Percentiles rank a stretch among this genome's conserved stretches.
Evolutionary conservation across 2,888 invertebrate species (phyloP).

Genomic region (Branchipolynoe longqiensis): DNA sequence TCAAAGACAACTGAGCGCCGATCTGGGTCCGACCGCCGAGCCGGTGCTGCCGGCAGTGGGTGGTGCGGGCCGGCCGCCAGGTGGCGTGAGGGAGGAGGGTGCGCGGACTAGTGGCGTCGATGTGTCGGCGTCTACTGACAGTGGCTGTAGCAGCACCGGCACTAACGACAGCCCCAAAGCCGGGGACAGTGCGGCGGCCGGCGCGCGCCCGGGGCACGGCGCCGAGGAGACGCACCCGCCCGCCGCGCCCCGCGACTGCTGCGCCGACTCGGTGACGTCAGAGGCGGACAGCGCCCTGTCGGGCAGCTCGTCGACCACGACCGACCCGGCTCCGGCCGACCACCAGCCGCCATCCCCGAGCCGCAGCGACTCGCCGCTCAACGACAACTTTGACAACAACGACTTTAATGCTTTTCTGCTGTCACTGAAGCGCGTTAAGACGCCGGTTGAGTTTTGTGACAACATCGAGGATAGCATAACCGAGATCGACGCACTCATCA

Average conservation of each 20-base stretch:
- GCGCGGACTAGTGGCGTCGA: constrained; percentile 31
- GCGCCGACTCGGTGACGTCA: constrained; percentile 63
- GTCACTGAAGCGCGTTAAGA: constrained; percentile 72
- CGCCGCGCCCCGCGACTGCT: constrained; percentile 27
- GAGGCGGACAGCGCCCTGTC: constrained; percentile 64
- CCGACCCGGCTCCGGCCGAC: neutral
- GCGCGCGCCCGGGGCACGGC: neutral
- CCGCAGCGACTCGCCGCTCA: constrained; percentile 63
- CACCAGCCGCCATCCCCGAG: constrained; percentile 1
- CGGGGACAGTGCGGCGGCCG: constrained; percentile 2
- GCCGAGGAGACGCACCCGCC: neutral
- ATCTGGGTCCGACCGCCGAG: constrained; percentile 4
- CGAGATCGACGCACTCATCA: constrained; percentile 63
- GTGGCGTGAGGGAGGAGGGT: neutral
- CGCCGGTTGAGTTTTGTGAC: constrained; percentile 69
- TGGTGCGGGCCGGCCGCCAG: neutral
- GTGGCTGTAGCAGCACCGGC: constrained; percentile 17
- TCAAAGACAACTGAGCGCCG: constrained; percentile 47
- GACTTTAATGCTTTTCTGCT: constrained; percentile 74
- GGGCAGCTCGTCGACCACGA: constrained; percentile 47
- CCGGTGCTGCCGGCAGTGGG: neutral
- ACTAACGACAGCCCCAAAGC: neutral
- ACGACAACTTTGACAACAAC: constrained; percentile 65
- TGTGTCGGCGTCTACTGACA: constrained; percentile 20
- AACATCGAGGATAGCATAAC: constrained; percentile 62